These are phyloP conservation scores for Drosophila littoralis DNA, from an alignment of 1,140 invertebrate genomes.

Conservation along the genomic window DNA sequence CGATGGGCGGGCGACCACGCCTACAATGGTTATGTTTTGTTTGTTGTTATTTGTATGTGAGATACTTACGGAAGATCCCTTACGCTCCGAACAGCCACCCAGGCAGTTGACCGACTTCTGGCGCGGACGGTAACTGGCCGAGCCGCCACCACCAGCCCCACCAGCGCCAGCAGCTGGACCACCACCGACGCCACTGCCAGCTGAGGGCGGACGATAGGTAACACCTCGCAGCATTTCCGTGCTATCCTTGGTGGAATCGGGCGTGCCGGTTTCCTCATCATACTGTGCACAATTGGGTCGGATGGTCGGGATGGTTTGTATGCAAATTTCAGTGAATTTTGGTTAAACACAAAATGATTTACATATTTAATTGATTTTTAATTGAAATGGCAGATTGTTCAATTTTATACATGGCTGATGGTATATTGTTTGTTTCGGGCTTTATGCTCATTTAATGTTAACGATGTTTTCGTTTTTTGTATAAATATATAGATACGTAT, in stretches of 20 bases:
- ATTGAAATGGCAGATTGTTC: constrained; percentile 71
- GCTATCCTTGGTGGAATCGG: constrained; percentile 85
- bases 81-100: constrained; percentile 86
- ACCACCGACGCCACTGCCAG: constrained; percentile 83
- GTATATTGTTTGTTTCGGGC: constrained; percentile 21
- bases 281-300: constrained; percentile 68
- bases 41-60: not conserved
- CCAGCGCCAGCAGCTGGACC: constrained; percentile 64
- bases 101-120: constrained; percentile 86
- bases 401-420: constrained; percentile 39
- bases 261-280: constrained; percentile 85
- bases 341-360: constrained; percentile 82
- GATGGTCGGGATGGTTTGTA: constrained; percentile 56
- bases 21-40: not conserved
- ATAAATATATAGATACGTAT: constrained; percentile 8
- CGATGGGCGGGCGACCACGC: not conserved
- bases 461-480: constrained; percentile 15
- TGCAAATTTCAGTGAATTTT: constrained; percentile 79
- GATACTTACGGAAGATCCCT: constrained; percentile 87
- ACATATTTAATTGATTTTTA: constrained; percentile 82
- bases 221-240: constrained; percentile 83
- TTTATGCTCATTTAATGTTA: constrained; percentile 29
- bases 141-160: constrained; percentile 73
- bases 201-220: constrained; percentile 85
- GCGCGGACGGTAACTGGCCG: constrained; percentile 61